Evolutionary conservation across 2,888 invertebrate genomes (phyloP).

Genomic region (Hipparchia sbordonii): DNA sequence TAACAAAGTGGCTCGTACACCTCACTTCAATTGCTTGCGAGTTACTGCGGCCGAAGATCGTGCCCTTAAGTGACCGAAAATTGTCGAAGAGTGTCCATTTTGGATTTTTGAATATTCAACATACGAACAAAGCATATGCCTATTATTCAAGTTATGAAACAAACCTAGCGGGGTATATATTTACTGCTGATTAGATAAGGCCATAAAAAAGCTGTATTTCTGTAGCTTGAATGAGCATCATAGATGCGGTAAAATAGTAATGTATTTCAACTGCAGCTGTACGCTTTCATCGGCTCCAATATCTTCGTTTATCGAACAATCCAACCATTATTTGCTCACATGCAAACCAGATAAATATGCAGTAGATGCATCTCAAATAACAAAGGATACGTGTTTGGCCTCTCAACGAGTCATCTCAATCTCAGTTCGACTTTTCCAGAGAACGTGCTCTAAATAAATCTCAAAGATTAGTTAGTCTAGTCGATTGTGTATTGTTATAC

Average conservation of each 20-base stretch:
- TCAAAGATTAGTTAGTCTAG: constrained; percentile 33
- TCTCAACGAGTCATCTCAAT: constrained; percentile 39
- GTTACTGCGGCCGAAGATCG: too few species aligned
- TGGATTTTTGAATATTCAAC: too few species aligned
- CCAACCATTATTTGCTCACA: constrained; percentile 39
- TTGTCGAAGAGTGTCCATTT: too few species aligned
- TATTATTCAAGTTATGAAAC: neutral
- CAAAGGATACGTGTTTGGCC: constrained; percentile 42
- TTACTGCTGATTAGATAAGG: neutral
- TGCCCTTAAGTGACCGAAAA: too few species aligned
- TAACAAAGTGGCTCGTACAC: too few species aligned
- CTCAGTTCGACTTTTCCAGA: constrained; percentile 38
- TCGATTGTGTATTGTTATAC: constrained; percentile 26
- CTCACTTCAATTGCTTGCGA: too few species aligned
- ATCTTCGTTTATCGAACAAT: constrained; percentile 29
- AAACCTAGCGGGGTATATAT: neutral
- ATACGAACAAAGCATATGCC: too few species aligned
- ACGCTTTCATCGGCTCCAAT: constrained; percentile 8
- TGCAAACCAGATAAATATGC: constrained; percentile 42
- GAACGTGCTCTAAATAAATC: constrained; percentile 38
- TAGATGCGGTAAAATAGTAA: neutral
- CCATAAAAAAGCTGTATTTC: neutral
- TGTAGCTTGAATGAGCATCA: neutral
- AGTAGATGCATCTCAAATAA: constrained; percentile 40
- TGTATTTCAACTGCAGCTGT: constrained; percentile 20